Evolutionary conservation across 1,140 invertebrate species (phyloP).

Genomic region (Hypsibius dujardini): DNA sequence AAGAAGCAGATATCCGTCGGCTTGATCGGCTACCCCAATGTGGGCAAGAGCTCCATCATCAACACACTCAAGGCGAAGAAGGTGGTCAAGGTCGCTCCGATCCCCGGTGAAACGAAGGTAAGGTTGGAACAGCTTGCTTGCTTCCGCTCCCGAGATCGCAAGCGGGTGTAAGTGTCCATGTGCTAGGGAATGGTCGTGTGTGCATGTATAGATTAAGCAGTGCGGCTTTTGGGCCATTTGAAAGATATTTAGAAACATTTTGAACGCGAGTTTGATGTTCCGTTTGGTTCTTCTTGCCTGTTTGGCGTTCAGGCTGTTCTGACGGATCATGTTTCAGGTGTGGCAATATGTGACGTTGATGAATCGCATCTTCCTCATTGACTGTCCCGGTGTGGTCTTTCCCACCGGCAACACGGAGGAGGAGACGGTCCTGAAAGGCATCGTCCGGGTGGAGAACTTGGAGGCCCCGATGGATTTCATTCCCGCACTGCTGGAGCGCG

Average conservation of each 20-base stretch:
- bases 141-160: neutral
- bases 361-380: constrained; percentile 84
- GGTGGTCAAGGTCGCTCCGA: constrained; percentile 93
- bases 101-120: constrained; percentile 96
- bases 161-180: no score
- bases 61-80: constrained; percentile 85
- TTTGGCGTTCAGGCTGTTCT: no score
- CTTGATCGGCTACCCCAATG: constrained; percentile 97
- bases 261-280: neutral
- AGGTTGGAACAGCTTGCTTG: neutral
- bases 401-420: constrained; percentile 67
- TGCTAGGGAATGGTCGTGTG: no score
- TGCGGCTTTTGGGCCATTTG: neutral
- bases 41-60: constrained; percentile 94
- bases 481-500: constrained; percentile 59
- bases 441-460: constrained; percentile 75
- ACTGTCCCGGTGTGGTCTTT: constrained; percentile 97
- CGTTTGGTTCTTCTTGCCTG: neutral
- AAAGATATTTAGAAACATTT: no score
- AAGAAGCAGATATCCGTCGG: constrained; percentile 98
- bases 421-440: constrained; percentile 79
- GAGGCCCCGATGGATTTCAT: constrained; percentile 89
- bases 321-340: constrained; percentile 32
- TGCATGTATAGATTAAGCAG: no score
- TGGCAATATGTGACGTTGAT: constrained; percentile 99